These are phyloP conservation scores for Taenioides sp. DNA, from an alignment of 2,797 vertebrate species.

Conservation along the genomic window DNA sequence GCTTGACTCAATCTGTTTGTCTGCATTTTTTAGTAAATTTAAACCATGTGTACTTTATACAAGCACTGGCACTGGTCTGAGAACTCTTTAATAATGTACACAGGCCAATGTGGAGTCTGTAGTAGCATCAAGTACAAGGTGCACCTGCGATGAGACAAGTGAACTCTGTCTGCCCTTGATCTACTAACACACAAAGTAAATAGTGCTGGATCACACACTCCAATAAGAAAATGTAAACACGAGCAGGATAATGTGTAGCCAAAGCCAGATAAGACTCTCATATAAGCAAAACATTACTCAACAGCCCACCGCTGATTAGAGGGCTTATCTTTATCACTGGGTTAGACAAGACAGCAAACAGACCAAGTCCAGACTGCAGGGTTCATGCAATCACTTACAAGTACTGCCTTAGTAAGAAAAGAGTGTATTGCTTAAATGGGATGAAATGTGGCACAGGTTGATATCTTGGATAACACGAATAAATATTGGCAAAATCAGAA, in stretches of 20 bases:
- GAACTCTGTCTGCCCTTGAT: constrained; percentile 58
- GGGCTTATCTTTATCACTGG: constrained; percentile 49
- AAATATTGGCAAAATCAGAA: no score
- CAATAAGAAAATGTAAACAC: constrained; percentile 56
- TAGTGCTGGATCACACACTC: constrained; percentile 50
- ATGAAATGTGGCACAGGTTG: neutral
- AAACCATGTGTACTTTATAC: neutral
- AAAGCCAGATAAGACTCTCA: constrained; percentile 62
- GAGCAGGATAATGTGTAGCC: constrained; percentile 52
- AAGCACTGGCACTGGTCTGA: neutral
- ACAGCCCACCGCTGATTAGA: constrained; percentile 50
- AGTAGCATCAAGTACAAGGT: constrained; percentile 36
- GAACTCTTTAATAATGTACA: neutral
- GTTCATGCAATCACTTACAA: constrained; percentile 4
- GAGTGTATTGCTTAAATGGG: neutral
- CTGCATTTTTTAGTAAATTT: neutral
- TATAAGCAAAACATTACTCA: constrained; percentile 60
- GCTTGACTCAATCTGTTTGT: no score
- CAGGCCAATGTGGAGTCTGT: constrained; percentile 4
- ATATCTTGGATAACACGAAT: neutral
- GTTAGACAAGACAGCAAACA: constrained; percentile 64
- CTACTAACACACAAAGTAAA: constrained; percentile 48
- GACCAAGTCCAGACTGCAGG: constrained; percentile 39
- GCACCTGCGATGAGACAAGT: constrained; percentile 25
- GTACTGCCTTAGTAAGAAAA: neutral